Evolutionary conservation across 2,888 invertebrate species (phyloP).

Genomic region (Stenodera caucasica): DNA sequence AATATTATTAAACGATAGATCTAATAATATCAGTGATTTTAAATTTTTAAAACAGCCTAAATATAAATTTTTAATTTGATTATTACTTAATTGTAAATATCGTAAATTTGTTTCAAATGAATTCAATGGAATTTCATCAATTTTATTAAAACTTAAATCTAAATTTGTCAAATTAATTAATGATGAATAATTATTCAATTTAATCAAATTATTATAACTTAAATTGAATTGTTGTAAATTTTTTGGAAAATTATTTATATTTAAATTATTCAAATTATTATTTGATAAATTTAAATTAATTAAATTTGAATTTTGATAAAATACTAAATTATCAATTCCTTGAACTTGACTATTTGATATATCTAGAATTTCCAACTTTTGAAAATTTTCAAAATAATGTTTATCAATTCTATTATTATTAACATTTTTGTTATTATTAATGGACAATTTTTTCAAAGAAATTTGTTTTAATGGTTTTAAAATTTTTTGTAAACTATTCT

Average conservation of each 20-base stretch:
- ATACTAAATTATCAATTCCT: neutral
- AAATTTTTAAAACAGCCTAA: constrained; percentile 14
- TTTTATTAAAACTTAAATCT: constrained; percentile 13
- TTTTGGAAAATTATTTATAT: neutral
- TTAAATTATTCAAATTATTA: neutral
- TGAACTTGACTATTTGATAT: constrained; percentile 6
- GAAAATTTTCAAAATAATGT: neutral
- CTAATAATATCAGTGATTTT: constrained; percentile 1
- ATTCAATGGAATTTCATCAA: constrained; percentile 4
- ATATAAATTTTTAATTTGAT: constrained; percentile 3
- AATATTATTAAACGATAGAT: constrained; percentile 14
- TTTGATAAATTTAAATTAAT: neutral
- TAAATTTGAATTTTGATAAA: constrained; percentile 3
- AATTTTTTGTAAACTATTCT: neutral
- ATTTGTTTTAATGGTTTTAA: neutral
- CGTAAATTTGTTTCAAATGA: neutral
- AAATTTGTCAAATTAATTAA: constrained; percentile 1
- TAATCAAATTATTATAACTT: constrained; percentile 9
- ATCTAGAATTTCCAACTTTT: neutral
- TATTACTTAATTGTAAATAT: constrained; percentile 9
- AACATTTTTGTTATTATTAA: constrained; percentile 1
- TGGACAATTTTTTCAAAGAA: neutral
- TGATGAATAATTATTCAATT: neutral
- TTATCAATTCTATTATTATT: neutral
- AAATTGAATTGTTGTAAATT: neutral